Base-by-base conservation (phyloP, 2,888 invertebrate species). In the Brachyopa scutellaris region DNA sequence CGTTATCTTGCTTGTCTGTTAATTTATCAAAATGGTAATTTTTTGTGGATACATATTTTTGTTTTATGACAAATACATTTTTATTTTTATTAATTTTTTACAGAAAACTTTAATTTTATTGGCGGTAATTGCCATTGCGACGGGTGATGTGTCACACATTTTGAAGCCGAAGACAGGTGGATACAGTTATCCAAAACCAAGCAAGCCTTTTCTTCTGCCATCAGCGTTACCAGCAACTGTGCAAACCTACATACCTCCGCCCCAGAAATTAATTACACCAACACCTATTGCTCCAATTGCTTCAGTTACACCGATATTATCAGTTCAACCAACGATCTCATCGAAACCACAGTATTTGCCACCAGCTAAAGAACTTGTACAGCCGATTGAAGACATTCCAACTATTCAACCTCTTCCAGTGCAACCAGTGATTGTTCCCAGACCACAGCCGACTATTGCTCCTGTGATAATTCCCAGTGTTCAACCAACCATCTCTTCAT, bases 81-180 rank as follows among this genome's bases (percentile, higher is more conserved):
- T 42, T 19, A 11, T 6, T 66, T 4, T 55, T 1, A 7, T 19
- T 2, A 13, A 36, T 6, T 42, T 49, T 0, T 72, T 73, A 33
- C 33, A 79, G 79, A 73, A 79, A 49, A 23, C 47, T 1, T 13
- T 79, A 3, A 40, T 73, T 42, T 17, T 79, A 2, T 15, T 67
- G 1, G 79, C 55, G n/a, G 2, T 79, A 6, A 0, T 73, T 7
- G 67, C 61, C 2, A 13, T 36, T 15, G 62, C 17, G 9, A 40
- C 23, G 1, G 73, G 67, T 5, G 79, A 79, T 49, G 79, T 79
- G 1, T 79, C 79, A 7, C 79, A 79, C 21, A 61, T 79, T n/a
- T 23, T 73, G 6, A 42, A 79, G 19, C n/a, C n/a, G 73, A 73
- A 21, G 73, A 73, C n/a, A n/a, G n/a, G n/a, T 57, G 79, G 79